phyloP scores from a whole-genome alignment of 2,888 invertebrate species.

The Nebria brevicollis region DNA sequence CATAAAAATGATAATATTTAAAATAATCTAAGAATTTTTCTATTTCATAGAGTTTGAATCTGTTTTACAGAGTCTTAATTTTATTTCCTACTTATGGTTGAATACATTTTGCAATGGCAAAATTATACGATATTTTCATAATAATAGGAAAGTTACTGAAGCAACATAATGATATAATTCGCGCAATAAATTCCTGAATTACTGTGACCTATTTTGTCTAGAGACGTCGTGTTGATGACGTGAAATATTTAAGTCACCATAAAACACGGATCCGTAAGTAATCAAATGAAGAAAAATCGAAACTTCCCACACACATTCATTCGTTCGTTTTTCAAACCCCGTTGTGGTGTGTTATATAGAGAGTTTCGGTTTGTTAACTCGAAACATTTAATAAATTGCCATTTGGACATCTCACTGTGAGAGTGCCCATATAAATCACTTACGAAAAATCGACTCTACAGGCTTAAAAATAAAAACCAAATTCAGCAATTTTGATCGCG shows the following conservation, averaged over 20 bases:
- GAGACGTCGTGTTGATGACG: not conserved
- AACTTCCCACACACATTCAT: not conserved
- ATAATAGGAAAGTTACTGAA: too few species aligned
- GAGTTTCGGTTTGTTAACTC: not conserved
- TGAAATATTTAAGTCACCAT: not conserved
- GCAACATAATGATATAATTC: not conserved
- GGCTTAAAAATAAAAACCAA: not conserved
- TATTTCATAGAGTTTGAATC: too few species aligned
- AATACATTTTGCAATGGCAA: too few species aligned
- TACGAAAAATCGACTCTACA: not conserved
- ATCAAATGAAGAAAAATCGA: constrained; percentile 1
- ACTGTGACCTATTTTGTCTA: not conserved
- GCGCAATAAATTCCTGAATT: not conserved
- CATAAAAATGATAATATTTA: not conserved
- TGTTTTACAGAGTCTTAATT: too few species aligned
- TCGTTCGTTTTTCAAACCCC: not conserved
- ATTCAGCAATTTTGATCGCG: not conserved
- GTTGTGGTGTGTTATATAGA: not conserved
- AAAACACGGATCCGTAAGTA: not conserved
- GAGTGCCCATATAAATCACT: not conserved
- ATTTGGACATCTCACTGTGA: not conserved
- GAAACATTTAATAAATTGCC: not conserved
- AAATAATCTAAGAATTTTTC: too few species aligned
- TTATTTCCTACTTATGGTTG: too few species aligned
- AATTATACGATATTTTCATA: too few species aligned